These are phyloP conservation scores for Ovis canadensis DNA, from an alignment of 2,113 vertebrate genomes.

Conservation along the genomic window DNA sequence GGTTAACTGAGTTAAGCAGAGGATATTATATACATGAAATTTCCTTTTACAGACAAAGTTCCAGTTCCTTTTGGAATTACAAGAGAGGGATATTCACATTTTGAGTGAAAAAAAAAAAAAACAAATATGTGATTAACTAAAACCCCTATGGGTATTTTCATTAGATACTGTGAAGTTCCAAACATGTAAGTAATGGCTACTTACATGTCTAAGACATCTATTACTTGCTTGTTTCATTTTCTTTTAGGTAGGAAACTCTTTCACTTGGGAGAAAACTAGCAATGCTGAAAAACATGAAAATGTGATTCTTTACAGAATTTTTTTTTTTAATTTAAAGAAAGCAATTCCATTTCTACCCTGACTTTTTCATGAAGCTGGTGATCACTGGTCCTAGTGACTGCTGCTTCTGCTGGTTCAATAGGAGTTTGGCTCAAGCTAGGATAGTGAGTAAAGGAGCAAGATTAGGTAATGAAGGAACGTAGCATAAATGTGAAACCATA, in stretches of 20 bases:
- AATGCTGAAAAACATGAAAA: not conserved
- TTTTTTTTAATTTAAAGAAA: not conserved
- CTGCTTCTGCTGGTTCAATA: not conserved
- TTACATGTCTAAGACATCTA: not conserved
- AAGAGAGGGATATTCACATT: not conserved
- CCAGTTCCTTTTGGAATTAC: not conserved
- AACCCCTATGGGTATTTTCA: not conserved
- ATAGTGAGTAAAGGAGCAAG: not conserved
- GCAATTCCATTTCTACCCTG: not conserved
- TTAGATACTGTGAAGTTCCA: not conserved
- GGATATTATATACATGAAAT: not conserved
- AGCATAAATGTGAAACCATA: not conserved
- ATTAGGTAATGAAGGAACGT: not conserved
- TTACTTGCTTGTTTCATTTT: not conserved
- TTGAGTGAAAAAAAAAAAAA: not conserved
- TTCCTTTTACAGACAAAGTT: not conserved
- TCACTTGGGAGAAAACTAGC: not conserved
- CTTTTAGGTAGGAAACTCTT: not conserved
- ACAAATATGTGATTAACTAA: not conserved
- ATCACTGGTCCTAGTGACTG: not conserved
- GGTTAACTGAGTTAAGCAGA: not conserved
- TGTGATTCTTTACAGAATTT: not conserved
- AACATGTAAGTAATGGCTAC: not conserved
- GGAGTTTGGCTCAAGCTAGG: not conserved
- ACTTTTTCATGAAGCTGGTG: not conserved